Percentiles rank a stretch among this genome's conserved stretches.
phyloP scores from a whole-genome alignment of 2,113 vertebrate genomes.

The Thymallus thymallus region DNA sequence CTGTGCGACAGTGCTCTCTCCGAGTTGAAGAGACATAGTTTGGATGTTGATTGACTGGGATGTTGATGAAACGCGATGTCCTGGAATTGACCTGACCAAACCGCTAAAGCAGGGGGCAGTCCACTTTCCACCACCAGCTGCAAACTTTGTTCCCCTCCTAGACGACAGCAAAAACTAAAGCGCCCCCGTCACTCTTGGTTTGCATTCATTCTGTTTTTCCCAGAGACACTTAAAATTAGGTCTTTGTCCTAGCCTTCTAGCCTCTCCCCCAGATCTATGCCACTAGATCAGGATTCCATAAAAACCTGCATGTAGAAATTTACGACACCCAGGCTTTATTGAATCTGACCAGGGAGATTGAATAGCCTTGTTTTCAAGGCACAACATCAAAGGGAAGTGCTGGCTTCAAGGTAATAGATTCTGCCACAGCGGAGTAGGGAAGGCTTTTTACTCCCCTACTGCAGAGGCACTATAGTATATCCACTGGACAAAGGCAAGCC shows the following conservation, averaged over 20 bases:
- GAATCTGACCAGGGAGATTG: conserved; percentile 36
- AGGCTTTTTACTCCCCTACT: too few relatives aligned
- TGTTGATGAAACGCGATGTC: conserved; percentile 1
- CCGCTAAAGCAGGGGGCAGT: neutral
- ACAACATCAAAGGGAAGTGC: conserved; percentile 17
- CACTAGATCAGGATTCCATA: conserved; percentile 36
- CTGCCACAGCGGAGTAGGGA: neutral
- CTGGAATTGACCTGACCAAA: neutral
- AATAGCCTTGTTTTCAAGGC: conserved; percentile 49
- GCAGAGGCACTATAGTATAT: too few relatives aligned
- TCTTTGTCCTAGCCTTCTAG: conserved; percentile 30
- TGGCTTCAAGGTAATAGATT: neutral
- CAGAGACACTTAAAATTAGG: conserved; percentile 33
- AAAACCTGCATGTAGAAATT: conserved; percentile 34
- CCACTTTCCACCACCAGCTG: neutral
- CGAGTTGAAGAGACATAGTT: too few relatives aligned
- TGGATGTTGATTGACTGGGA: neutral
- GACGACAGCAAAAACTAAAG: neutral
- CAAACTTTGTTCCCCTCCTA: neutral
- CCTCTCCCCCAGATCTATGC: conserved; percentile 17
- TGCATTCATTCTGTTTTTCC: neutral
- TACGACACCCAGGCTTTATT: conserved; percentile 29
- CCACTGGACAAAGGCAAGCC: too few relatives aligned
- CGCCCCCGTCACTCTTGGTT: neutral
- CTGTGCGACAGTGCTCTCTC: conserved; percentile 1